These are phyloP conservation scores for Tenthredo livida DNA, from an alignment of 2,888 invertebrate genomes.

Conservation along the genomic window DNA sequence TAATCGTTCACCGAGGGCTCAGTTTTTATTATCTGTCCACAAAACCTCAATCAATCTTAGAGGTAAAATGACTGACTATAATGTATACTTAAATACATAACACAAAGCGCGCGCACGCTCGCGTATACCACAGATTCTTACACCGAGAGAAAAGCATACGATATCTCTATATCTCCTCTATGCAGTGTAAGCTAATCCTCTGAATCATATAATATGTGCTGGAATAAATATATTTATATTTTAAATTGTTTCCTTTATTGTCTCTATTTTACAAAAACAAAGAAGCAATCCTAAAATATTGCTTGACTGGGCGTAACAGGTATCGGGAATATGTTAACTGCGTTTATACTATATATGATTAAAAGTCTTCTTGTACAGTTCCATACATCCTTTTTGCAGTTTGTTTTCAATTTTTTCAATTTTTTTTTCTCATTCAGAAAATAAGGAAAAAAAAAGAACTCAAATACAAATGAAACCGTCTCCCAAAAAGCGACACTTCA, in stretches of 20 bases:
- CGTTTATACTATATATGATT: constrained; percentile 36
- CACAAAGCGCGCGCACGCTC: not conserved
- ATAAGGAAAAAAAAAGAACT: not conserved
- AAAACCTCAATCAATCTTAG: not conserved
- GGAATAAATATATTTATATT: constrained; percentile 5
- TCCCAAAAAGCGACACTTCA: constrained; percentile 7
- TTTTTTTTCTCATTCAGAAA: not conserved
- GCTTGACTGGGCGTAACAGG: constrained; percentile 56
- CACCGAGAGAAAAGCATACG: not conserved
- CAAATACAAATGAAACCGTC: not conserved
- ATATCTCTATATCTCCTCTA: not conserved
- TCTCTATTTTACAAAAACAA: constrained; percentile 66
- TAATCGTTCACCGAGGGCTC: not conserved
- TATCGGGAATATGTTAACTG: constrained; percentile 44
- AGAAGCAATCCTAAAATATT: constrained; percentile 64
- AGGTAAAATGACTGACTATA: not conserved
- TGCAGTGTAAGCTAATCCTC: not conserved
- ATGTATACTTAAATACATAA: not conserved
- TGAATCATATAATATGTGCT: not conserved
- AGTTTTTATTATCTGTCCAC: constrained; percentile 14
- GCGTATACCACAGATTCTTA: not conserved
- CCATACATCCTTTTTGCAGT: constrained; percentile 22
- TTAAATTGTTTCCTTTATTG: constrained; percentile 62
- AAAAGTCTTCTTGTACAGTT: not conserved
- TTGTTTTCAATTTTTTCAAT: not conserved